Evolutionary conservation across 2,888 invertebrate genomes (phyloP).

Genomic region (Agriotes lineatus): DNA sequence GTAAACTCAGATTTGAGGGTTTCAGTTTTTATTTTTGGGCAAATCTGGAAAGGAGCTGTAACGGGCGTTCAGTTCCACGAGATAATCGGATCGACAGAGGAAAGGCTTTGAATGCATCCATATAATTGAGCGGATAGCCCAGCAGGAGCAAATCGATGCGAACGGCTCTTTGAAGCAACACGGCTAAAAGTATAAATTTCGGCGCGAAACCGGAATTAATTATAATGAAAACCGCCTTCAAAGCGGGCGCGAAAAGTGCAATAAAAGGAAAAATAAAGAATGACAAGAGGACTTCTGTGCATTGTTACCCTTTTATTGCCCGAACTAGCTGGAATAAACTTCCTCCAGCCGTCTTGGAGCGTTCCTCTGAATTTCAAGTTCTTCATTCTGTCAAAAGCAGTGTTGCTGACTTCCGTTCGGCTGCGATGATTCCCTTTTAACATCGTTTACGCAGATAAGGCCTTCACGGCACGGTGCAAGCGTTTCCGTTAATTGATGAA

Average conservation of each 20-base stretch:
- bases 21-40: neutral
- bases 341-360: constrained; percentile 36
- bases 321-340: constrained; percentile 43
- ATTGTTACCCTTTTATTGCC: constrained; percentile 43
- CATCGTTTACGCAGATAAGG: constrained; percentile 21
- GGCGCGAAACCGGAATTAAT: constrained; percentile 16
- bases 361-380: constrained; percentile 31
- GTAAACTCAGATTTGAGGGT: no score
- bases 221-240: constrained; percentile 9
- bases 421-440: constrained; percentile 24
- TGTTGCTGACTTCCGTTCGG: constrained; percentile 25
- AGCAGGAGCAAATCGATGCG: neutral
- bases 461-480: constrained; percentile 7
- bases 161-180: neutral
- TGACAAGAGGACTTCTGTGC: constrained; percentile 37
- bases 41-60: neutral
- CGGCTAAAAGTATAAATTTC: neutral
- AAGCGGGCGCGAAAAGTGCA: constrained; percentile 12
- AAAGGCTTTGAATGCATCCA: neutral
- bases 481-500: constrained; percentile 19
- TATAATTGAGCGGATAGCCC: neutral
- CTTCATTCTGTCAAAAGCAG: constrained; percentile 26
- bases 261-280: constrained; percentile 36
- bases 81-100: neutral
- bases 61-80: neutral